Percentiles rank a stretch among this genome's conserved stretches.
Conservation (phyloP, 2,888 invertebrate genomes). For the Drosophila affinis region DNA sequence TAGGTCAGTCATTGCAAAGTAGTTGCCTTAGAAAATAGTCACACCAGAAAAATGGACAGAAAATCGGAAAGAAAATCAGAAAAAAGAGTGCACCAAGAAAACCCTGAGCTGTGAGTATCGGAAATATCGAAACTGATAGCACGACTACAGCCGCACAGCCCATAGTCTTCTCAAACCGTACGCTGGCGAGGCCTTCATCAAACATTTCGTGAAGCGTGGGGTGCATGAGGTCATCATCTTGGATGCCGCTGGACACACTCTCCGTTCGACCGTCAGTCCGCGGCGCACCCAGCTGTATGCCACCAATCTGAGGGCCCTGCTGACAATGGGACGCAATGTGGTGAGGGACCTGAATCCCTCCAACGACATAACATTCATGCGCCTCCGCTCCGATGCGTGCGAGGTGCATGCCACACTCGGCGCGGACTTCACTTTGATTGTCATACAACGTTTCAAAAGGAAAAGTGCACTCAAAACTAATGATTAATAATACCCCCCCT, state of each 20-base stretch:
- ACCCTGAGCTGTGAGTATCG: neutral
- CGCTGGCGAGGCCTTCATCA: slow-evolving; percentile 59
- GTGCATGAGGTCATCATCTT: slow-evolving; percentile 61
- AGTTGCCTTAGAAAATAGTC: neutral
- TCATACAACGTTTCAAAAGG: slow-evolving; percentile 50
- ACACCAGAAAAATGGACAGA: neutral
- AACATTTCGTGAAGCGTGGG: slow-evolving; percentile 50
- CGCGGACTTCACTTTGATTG: slow-evolving; percentile 52
- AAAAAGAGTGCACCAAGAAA: neutral
- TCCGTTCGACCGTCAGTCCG: slow-evolving; percentile 58
- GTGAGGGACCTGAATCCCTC: slow-evolving; percentile 70
- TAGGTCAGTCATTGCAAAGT: neutral
- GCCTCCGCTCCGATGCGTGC: slow-evolving; percentile 52
- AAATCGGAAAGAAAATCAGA: neutral
- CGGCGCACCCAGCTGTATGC: slow-evolving; percentile 44
- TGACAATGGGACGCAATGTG: slow-evolving; percentile 67
- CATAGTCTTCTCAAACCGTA: slow-evolving; percentile 30
- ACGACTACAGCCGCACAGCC: too few species aligned
- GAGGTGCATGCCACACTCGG: slow-evolving; percentile 61
- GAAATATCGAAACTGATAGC: neutral
- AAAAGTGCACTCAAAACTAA: too few species aligned
- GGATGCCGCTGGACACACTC: slow-evolving; percentile 45
- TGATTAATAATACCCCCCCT: neutral
- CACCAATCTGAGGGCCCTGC: slow-evolving; percentile 39
- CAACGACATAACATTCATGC: slow-evolving; percentile 66